A percentile compares a stretch with the other conserved stretches of the same genome.
phyloP scores from a whole-genome alignment of 2,888 invertebrate species.

The Drosophila nigritarsus region DNA sequence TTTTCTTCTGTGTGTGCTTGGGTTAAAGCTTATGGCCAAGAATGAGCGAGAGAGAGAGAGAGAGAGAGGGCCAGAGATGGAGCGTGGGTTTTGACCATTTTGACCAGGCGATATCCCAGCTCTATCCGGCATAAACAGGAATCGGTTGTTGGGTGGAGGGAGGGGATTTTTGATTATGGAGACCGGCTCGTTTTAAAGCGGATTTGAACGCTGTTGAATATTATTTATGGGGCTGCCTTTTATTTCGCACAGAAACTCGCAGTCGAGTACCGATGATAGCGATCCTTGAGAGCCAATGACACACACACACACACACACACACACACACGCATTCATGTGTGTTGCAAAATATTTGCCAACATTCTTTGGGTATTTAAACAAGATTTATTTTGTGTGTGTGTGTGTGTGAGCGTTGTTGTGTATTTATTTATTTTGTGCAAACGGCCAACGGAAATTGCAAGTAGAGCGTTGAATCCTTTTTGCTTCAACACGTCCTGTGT shows the following conservation, averaged over 20 bases:
- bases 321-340: constrained; percentile 9
- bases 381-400: constrained; percentile 67
- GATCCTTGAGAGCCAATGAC: constrained; percentile 64
- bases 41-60: background rate
- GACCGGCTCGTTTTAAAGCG: constrained; percentile 71
- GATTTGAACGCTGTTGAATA: constrained; percentile 76
- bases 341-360: constrained; percentile 74
- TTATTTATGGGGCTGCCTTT: constrained; percentile 73
- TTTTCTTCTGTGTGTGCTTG: constrained; percentile 26
- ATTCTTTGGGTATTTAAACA: constrained; percentile 80
- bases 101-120: constrained; percentile 36
- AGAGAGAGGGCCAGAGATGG: background rate
- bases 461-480: constrained; percentile 80
- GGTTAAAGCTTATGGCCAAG: constrained; percentile 43
- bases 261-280: constrained; percentile 44
- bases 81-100: constrained; percentile 43
- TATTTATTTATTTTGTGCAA: constrained; percentile 66
- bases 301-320: constrained; percentile 7
- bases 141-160: background rate
- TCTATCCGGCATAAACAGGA: constrained; percentile 22
- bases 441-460: constrained; percentile 78
- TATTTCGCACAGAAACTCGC: constrained; percentile 47
- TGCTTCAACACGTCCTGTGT: constrained; percentile 74
- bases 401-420: background rate
- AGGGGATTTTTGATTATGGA: constrained; percentile 40